These are phyloP conservation scores for Craterocephalus amniculus DNA, from an alignment of 2,797 vertebrate species.

Conservation along the genomic window DNA sequence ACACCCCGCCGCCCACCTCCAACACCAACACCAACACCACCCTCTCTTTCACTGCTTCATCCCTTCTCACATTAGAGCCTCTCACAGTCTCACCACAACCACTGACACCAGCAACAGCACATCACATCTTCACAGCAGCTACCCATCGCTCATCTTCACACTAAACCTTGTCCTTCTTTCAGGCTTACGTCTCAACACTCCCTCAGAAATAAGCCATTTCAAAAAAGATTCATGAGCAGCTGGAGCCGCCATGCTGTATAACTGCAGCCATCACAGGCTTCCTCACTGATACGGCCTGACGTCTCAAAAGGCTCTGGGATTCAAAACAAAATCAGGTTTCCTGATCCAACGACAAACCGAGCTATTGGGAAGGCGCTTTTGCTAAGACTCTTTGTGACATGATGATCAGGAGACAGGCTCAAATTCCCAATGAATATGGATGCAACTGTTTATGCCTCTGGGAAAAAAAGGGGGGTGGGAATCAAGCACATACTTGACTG, in stretches of 20 bases:
- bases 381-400: conserved; percentile 84
- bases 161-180: conserved; percentile 84
- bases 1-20: conserved; percentile 55
- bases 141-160: conserved; percentile 78
- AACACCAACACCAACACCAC: conserved; percentile 52
- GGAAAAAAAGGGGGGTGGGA: conserved; percentile 46
- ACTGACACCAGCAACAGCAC: conserved; percentile 71
- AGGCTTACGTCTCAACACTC: conserved; percentile 80
- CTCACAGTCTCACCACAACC: conserved; percentile 72
- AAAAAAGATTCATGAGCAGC: conserved; percentile 77
- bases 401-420: conserved; percentile 79
- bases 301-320: conserved; percentile 77
- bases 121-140: conserved; percentile 68
- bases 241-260: conserved; percentile 70
- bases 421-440: conserved; percentile 85
- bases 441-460: conserved; percentile 79
- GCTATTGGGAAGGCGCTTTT: conserved; percentile 78
- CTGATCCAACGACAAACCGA: conserved; percentile 81
- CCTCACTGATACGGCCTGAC: conserved; percentile 77
- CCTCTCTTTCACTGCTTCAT: conserved; percentile 63
- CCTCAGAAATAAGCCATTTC: conserved; percentile 82
- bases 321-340: conserved; percentile 84
- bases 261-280: conserved; percentile 76
- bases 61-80: conserved; percentile 82
- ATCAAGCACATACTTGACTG: conserved; percentile 77